Evolutionary conservation across 1,140 invertebrate species (phyloP).

Genomic region (Philotrypesis tridentata): DNA sequence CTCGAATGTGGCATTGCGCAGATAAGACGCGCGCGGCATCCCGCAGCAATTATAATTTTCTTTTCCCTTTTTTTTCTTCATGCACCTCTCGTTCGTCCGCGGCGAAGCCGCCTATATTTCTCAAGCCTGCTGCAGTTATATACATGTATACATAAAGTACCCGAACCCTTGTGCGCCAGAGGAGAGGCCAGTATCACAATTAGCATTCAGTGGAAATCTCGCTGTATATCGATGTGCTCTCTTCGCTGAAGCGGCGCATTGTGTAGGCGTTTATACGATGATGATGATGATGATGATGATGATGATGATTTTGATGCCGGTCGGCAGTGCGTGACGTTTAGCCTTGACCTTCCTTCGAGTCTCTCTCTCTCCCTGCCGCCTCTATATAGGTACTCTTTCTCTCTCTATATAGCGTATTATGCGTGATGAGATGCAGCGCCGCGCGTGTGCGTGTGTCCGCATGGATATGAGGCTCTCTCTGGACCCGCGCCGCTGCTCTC

Average conservation of each 20-base stretch:
- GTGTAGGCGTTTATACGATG: background rate
- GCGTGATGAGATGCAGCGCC: background rate
- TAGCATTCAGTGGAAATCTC: constrained; percentile 7
- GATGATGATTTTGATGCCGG: constrained; percentile 38
- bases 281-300: constrained; percentile 15
- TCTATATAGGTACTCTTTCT: background rate
- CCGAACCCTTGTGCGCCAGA: background rate
- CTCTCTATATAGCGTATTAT: background rate
- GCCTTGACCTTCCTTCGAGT: constrained; percentile 43
- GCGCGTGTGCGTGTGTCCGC: background rate
- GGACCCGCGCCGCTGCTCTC: constrained; percentile 20
- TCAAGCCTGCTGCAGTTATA: too few species aligned
- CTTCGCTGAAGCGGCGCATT: background rate
- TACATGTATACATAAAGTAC: background rate
- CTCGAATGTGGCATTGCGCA: background rate
- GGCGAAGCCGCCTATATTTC: too few species aligned
- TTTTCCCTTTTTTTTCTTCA: too few species aligned
- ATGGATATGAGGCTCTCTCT: too few species aligned
- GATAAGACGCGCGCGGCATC: background rate
- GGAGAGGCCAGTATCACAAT: too few species aligned
- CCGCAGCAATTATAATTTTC: background rate
- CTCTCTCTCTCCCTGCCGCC: background rate
- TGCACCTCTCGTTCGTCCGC: too few species aligned
- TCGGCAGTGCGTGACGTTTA: constrained; percentile 40
- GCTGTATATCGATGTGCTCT: background rate